These are phyloP conservation scores for Microplitis demolitor DNA, from an alignment of 1,140 invertebrate species.

Conservation along the genomic window DNA sequence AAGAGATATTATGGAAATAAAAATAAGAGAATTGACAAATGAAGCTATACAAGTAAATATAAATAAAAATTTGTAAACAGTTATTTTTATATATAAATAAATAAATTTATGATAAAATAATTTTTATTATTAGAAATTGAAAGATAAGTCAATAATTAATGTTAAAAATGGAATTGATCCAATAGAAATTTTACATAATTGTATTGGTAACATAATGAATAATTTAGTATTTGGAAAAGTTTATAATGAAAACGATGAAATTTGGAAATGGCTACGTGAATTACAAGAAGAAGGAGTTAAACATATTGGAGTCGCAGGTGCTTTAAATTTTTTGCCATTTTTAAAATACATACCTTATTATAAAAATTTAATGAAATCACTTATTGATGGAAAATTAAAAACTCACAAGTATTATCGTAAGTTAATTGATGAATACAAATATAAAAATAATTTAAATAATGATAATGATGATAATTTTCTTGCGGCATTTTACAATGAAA, in stretches of 20 bases:
- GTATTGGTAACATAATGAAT: conserved; percentile 78
- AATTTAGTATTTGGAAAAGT: conserved; percentile 76
- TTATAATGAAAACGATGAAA: conserved; percentile 70
- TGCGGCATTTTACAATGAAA: conserved; percentile 73
- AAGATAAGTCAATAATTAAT: conserved; percentile 19
- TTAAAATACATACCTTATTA: conserved; percentile 73
- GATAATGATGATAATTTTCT: conserved; percentile 66
- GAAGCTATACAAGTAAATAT: conserved; percentile 66
- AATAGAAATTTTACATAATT: conserved; percentile 66
- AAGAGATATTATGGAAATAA: conserved; percentile 69
- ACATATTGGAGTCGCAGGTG: conserved; percentile 77
- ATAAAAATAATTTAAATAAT: conserved; percentile 37
- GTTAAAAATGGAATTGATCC: conserved; percentile 55
- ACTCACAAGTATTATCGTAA: conserved; percentile 75
- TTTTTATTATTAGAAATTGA: conserved; percentile 44
- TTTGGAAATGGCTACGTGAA: conserved; percentile 75
- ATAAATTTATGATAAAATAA: conserved; percentile 7
- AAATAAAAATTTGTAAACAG: conserved; percentile 28
- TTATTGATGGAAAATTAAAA: conserved; percentile 71
- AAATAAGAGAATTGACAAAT: conserved; percentile 68
- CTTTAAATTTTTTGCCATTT: conserved; percentile 83
- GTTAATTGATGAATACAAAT: conserved; percentile 66
- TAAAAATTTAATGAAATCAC: conserved; percentile 61
- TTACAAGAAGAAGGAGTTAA: conserved; percentile 81
- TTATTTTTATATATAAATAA: not conserved